A percentile compares a stretch with the other conserved stretches of the same genome.
Evolutionary conservation across 2,113 vertebrate species (phyloP).

Genomic region (Aix galericulata): DNA sequence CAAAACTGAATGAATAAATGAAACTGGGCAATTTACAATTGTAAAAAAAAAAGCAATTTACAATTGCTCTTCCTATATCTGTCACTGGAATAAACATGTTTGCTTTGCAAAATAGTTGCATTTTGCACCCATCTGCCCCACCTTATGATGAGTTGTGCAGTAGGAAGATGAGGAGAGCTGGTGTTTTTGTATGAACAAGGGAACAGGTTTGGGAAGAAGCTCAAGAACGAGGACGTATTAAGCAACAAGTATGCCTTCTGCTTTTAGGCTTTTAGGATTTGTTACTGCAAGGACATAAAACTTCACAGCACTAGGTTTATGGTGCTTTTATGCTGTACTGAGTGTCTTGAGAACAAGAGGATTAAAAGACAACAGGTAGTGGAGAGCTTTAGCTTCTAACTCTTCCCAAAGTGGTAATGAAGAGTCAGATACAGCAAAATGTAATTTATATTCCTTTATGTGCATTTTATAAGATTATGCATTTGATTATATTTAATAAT

Average conservation of each 20-base stretch:
- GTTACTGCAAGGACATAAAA: constrained; percentile 17
- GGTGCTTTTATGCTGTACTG: not conserved
- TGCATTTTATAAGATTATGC: not conserved
- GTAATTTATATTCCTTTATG: not conserved
- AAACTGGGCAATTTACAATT: not conserved
- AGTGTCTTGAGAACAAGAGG: constrained; percentile 1
- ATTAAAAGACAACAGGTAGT: constrained; percentile 38
- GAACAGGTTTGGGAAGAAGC: not conserved
- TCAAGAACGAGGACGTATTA: not conserved
- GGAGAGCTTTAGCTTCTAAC: not conserved
- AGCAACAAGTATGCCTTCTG: constrained; percentile 25
- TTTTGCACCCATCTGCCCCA: not conserved
- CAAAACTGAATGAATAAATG: not conserved
- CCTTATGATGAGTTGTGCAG: not conserved
- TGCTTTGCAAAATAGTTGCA: not conserved
- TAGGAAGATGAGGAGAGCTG: not conserved
- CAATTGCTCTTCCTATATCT: not conserved
- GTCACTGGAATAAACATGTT: not conserved
- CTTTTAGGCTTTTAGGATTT: constrained; percentile 13
- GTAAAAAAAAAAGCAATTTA: not conserved
- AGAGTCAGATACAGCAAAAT: constrained; percentile 13
- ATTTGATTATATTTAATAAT: constrained; percentile 25
- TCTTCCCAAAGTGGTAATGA: constrained; percentile 41
- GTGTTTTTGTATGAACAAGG: not conserved
- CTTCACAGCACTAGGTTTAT: constrained; percentile 5